phyloP scores from a whole-genome alignment of 2,797 vertebrate genomes.

The Acrossocheilus wenchowensis region DNA sequence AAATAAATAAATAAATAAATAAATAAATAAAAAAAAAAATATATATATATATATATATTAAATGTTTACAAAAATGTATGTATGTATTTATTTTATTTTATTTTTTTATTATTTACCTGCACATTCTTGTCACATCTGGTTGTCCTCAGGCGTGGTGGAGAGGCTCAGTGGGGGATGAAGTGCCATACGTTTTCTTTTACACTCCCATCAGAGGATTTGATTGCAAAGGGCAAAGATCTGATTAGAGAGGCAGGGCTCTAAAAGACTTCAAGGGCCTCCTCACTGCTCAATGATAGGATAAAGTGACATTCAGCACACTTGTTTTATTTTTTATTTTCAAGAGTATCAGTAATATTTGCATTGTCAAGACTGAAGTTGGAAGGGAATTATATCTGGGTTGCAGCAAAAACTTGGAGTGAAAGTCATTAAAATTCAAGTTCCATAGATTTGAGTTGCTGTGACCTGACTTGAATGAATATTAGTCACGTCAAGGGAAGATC shows the following conservation, averaged over 20 bases:
- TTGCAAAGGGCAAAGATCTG: constrained; percentile 57
- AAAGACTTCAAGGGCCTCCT: constrained; percentile 36
- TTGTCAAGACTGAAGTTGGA: not conserved
- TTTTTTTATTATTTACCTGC: not conserved
- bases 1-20: too few relatives aligned
- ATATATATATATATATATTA: too few relatives aligned
- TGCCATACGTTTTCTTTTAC: constrained; percentile 16
- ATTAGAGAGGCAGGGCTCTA: constrained; percentile 50
- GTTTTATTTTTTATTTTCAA: constrained; percentile 26
- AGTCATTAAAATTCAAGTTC: constrained; percentile 38
- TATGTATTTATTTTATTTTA: not conserved
- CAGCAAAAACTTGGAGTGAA: not conserved
- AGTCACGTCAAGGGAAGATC: not conserved
- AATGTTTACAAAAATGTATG: too few relatives aligned
- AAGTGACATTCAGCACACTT: constrained; percentile 1
- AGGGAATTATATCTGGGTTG: not conserved
- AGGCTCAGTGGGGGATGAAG: constrained; percentile 25
- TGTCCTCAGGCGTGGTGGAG: constrained; percentile 15
- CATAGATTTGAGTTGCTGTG: constrained; percentile 8
- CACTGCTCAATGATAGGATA: not conserved
- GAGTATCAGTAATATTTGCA: not conserved
- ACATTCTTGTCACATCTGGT: constrained; percentile 33
- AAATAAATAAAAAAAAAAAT: too few relatives aligned
- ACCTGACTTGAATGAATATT: constrained; percentile 2
- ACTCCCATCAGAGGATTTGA: constrained; percentile 53